Percentiles rank a stretch among this genome's conserved stretches.
Evolutionary conservation across 2,113 vertebrate genomes (phyloP).

Genomic region (Sclerurus mexicanus): DNA sequence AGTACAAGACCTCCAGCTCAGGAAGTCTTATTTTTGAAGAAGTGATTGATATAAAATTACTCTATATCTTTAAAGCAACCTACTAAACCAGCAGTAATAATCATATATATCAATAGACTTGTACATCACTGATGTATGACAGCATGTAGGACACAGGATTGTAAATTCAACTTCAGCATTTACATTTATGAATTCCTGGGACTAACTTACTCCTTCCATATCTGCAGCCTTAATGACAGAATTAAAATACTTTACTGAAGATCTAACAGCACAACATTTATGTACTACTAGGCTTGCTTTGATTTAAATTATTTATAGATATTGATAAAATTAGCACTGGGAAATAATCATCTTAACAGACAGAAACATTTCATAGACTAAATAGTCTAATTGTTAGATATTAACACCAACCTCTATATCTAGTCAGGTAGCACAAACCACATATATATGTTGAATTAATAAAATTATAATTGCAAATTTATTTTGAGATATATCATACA

Average conservation of each 20-base stretch:
- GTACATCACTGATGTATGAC: not conserved
- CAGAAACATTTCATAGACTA: not conserved
- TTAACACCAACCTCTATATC: not conserved
- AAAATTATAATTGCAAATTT: not conserved
- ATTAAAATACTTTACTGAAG: not conserved
- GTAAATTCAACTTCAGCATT: not conserved
- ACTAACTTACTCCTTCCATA: not conserved
- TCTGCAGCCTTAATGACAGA: not conserved
- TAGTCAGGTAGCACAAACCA: not conserved
- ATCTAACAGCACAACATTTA: not conserved
- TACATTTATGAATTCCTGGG: not conserved
- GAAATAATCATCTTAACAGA: constrained; percentile 6
- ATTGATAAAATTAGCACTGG: not conserved
- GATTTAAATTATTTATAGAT: constrained; percentile 8
- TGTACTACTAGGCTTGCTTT: not conserved
- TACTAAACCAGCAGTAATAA: not conserved
- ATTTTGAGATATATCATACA: not conserved
- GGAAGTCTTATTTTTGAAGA: not conserved
- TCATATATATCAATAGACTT: not conserved
- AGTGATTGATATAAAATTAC: not conserved
- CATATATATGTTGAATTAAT: not conserved
- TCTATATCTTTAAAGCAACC: constrained; percentile 10
- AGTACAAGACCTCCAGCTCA: not conserved
- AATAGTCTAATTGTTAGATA: not conserved
- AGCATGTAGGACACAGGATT: not conserved